Base-by-base conservation (phyloP, 2,888 invertebrate genomes). In the Drosophila sordidula region DNA sequence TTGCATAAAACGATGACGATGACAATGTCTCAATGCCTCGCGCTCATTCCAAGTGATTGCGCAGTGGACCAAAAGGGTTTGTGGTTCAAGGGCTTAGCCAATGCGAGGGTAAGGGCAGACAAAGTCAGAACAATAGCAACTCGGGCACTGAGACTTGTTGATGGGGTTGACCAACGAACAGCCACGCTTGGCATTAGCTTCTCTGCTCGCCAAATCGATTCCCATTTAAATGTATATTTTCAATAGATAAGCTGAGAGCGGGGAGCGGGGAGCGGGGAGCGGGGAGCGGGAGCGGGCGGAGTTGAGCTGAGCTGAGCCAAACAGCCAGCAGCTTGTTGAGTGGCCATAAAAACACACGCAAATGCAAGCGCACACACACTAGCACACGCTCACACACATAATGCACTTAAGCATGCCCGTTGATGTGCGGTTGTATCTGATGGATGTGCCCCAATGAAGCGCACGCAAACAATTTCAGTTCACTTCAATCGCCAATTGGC, bases 161-260 rank as follows among this genome's bases (percentile, higher is more conserved):
- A 82, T 80, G 51, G 57, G 70, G 73, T 69, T 83, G 84, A 72
- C 86, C 86, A 67, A 16, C 39, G 39, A 16, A 16, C 14, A 39
- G 56, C 47, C 49, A 41, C 52, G 63, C 38, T 46, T 18, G 36
- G 39, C 32, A 25, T 32, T 46, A 16, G 70, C 34, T 49, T 36
- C 39, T 38, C 32, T 12, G 22, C 8, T 14, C 2, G 36, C 56
- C 56, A 75, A 85, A 89, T 80, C 89, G 76, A 84, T 80, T 78
- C 64, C 49, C 59, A 78, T 80, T 87, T 84, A 87, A 76, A 87
- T 84, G 69, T 78, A 58, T 89, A 67, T 75, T 75, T 83, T 83
- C 63, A 47, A 72, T 54, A 63, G 80, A 70, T 78, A 68, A 65
- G 42, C 77, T 29, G 34, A 12, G 4, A 12, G 34, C 12, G 29